A percentile compares a stretch with the other conserved stretches of the same genome.
Evolutionary conservation across 2,888 invertebrate genomes (phyloP).

Genomic region (Scaptomyza flava): DNA sequence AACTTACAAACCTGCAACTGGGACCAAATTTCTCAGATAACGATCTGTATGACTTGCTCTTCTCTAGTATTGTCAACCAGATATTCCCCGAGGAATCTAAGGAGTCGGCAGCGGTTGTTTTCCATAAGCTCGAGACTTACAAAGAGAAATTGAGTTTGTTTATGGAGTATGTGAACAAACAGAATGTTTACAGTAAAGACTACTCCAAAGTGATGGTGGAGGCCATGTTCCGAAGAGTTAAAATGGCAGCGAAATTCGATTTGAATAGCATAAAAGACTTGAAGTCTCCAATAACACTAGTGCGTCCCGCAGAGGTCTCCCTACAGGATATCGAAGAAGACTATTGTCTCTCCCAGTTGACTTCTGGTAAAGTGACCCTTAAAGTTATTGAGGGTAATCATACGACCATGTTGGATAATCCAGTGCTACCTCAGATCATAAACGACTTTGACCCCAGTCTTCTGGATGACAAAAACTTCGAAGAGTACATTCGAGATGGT

Average conservation of each 20-base stretch:
- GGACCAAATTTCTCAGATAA: slow-evolving; percentile 74
- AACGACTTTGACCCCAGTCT: slow-evolving; percentile 85
- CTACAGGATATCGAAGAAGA: slow-evolving; percentile 87
- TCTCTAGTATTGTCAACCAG: slow-evolving; percentile 73
- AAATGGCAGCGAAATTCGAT: slow-evolving; percentile 85
- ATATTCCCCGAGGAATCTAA: slow-evolving; percentile 82
- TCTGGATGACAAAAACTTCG: slow-evolving; percentile 80
- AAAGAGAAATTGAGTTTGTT: slow-evolving; percentile 86
- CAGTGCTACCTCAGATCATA: slow-evolving; percentile 87
- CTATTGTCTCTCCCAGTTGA: slow-evolving; percentile 87
- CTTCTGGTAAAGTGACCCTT: slow-evolving; percentile 86
- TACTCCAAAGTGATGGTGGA: slow-evolving; percentile 84
- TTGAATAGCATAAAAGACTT: slow-evolving; percentile 82
- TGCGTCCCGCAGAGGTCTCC: slow-evolving; percentile 87
- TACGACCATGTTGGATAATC: slow-evolving; percentile 88
- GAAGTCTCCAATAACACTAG: slow-evolving; percentile 86
- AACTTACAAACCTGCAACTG: slow-evolving; percentile 79
- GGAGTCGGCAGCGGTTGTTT: slow-evolving; percentile 81
- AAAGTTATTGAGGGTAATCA: slow-evolving; percentile 90
- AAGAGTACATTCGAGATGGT: slow-evolving; percentile 74
- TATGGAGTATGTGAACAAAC: slow-evolving; percentile 84
- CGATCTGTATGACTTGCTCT: slow-evolving; percentile 78
- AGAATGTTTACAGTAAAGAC: slow-evolving; percentile 82
- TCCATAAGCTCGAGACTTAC: slow-evolving; percentile 86
- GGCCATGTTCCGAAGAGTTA: slow-evolving; percentile 86